Evolutionary conservation across 2,888 invertebrate genomes (phyloP).

Genomic region (Ptychoptera albimana): DNA sequence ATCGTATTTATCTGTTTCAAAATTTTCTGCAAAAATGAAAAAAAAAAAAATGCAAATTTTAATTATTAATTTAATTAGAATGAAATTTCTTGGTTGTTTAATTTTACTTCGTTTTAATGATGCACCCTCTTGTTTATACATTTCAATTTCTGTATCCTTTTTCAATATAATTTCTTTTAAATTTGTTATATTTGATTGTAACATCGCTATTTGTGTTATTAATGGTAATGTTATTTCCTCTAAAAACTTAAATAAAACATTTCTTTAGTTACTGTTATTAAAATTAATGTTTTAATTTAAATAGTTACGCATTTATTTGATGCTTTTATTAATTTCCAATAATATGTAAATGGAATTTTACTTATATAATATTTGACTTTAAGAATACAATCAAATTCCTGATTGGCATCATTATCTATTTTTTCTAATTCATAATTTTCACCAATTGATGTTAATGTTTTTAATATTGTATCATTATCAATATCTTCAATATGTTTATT

Average conservation of each 20-base stretch:
- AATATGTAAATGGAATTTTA: slow-evolving; percentile 15
- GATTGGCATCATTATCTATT: neutral
- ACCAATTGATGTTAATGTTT: slow-evolving; percentile 11
- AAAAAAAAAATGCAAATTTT: too few species aligned
- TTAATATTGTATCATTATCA: slow-evolving; percentile 13
- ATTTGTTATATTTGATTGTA: slow-evolving; percentile 14
- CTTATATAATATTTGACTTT: slow-evolving; percentile 18
- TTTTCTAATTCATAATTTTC: neutral
- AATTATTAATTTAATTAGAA: too few species aligned
- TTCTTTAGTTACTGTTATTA: too few species aligned
- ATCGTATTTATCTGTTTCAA: too few species aligned
- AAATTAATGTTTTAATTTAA: too few species aligned
- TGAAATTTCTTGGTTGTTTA: neutral
- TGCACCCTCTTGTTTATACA: slow-evolving; percentile 21
- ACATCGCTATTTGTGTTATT: slow-evolving; percentile 11
- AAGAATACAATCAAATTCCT: slow-evolving; percentile 8
- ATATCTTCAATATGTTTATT: slow-evolving; percentile 21
- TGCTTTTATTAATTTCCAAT: slow-evolving; percentile 16
- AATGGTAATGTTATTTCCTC: slow-evolving; percentile 14
- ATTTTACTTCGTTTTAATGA: slow-evolving; percentile 18
- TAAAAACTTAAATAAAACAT: slow-evolving; percentile 14
- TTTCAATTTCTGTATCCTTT: slow-evolving; percentile 23
- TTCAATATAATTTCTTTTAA: slow-evolving; percentile 16
- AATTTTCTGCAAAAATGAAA: too few species aligned
- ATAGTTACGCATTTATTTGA: slow-evolving; percentile 8